A percentile compares a stretch with the other conserved stretches of the same genome.
These are phyloP conservation scores for Megalops cyprinoides DNA, from an alignment of 2,797 vertebrate genomes.

Conservation along the genomic window DNA sequence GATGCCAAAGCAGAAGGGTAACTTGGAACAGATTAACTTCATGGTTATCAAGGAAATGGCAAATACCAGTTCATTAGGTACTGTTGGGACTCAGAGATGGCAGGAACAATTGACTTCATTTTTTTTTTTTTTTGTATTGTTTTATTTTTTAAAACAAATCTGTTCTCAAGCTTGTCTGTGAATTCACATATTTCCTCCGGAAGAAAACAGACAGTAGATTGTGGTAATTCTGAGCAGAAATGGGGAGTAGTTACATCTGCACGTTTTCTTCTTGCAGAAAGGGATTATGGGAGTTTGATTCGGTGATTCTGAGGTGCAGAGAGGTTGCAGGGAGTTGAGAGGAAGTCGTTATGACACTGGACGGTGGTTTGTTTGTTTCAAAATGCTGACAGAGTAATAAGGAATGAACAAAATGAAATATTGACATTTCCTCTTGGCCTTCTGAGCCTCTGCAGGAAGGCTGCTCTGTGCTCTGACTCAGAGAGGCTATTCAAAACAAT, in stretches of 20 bases:
- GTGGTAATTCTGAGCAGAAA: background rate
- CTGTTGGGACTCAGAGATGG: background rate
- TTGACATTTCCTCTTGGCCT: too few relatives aligned
- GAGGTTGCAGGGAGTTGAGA: background rate
- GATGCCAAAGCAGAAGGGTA: background rate
- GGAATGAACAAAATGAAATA: too few relatives aligned
- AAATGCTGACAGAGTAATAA: too few relatives aligned
- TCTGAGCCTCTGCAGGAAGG: too few relatives aligned
- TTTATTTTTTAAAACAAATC: background rate
- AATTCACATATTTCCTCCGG: too few relatives aligned
- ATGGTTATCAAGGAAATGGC: conserved; percentile 6
- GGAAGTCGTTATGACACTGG: too few relatives aligned
- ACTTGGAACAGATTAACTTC: conserved; percentile 15
- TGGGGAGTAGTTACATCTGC: background rate
- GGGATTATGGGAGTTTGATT: too few relatives aligned
- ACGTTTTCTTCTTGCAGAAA: too few relatives aligned
- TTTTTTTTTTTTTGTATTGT: background rate
- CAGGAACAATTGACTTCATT: background rate
- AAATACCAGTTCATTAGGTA: background rate
- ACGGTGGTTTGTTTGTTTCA: too few relatives aligned
- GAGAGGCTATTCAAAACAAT: too few relatives aligned
- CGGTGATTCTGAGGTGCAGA: background rate
- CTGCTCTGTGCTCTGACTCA: too few relatives aligned
- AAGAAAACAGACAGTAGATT: too few relatives aligned
- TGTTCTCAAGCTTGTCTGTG: background rate